phyloP scores from a whole-genome alignment of 2,888 invertebrate species.

The Lapara coniferarum region DNA sequence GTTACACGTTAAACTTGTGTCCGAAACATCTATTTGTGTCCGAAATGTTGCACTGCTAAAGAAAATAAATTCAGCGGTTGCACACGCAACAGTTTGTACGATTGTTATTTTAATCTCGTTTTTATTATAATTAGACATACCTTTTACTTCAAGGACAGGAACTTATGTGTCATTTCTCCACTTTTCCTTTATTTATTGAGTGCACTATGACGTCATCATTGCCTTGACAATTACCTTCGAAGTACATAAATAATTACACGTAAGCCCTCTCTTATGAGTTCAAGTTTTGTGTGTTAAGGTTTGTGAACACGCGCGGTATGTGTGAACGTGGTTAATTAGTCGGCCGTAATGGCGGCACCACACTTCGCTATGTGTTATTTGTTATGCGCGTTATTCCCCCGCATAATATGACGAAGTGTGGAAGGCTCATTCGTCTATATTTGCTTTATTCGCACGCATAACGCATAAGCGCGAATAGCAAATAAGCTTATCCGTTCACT shows the following conservation, averaged over 20 bases:
- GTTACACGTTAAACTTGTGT: too few relatives aligned
- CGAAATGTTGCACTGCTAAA: background rate
- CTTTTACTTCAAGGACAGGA: background rate
- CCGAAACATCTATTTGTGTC: too few relatives aligned
- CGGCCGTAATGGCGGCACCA: too few relatives aligned
- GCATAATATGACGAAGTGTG: too few relatives aligned
- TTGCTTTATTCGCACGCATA: too few relatives aligned
- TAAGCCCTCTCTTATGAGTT: background rate
- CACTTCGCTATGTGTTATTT: too few relatives aligned
- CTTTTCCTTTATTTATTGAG: background rate
- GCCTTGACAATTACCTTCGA: conserved; percentile 8
- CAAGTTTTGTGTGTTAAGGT: conserved; percentile 8
- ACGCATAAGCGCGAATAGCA: too few relatives aligned
- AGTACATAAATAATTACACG: background rate
- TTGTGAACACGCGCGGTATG: background rate
- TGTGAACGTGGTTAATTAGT: background rate
- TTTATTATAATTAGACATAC: background rate
- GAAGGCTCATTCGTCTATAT: too few relatives aligned
- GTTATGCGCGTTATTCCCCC: too few relatives aligned
- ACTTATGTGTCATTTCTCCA: background rate
- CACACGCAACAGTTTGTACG: background rate
- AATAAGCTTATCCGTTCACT: too few relatives aligned
- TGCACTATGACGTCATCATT: background rate
- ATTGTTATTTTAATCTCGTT: too few relatives aligned
- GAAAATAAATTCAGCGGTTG: background rate